Percentiles rank a stretch among this genome's conserved stretches.
Evolutionary conservation across 2,888 invertebrate genomes (phyloP).

Genomic region (Brachyopa scutellaris): DNA sequence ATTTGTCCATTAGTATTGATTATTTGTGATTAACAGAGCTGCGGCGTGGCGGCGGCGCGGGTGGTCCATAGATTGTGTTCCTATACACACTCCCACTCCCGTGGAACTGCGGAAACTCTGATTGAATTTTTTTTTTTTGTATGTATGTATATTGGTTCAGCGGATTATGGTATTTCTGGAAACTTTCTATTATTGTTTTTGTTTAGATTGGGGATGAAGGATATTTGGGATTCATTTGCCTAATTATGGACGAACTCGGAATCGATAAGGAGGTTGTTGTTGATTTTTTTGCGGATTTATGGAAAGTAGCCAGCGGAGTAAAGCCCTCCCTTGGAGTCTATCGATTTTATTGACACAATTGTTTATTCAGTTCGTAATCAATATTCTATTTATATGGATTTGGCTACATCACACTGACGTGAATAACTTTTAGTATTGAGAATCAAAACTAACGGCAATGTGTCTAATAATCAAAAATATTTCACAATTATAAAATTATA

Average conservation of each 20-base stretch:
- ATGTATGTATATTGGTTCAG: constrained; percentile 1
- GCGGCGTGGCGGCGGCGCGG: too few relatives aligned
- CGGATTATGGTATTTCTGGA: constrained; percentile 14
- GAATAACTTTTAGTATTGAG: too few relatives aligned
- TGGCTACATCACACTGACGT: too few relatives aligned
- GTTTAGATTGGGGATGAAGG: not conserved
- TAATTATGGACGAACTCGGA: constrained; percentile 2
- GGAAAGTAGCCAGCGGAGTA: not conserved
- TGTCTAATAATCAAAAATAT: too few relatives aligned
- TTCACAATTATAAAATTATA: too few relatives aligned
- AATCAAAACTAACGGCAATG: too few relatives aligned
- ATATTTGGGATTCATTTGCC: constrained; percentile 8
- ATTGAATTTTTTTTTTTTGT: constrained; percentile 13
- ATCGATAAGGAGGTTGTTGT: not conserved
- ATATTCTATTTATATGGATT: too few relatives aligned
- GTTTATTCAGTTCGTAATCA: too few relatives aligned
- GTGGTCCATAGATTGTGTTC: not conserved
- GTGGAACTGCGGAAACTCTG: not conserved
- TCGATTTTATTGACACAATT: too few relatives aligned
- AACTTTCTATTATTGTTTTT: constrained; percentile 7
- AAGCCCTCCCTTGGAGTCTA: too few relatives aligned
- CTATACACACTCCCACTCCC: too few relatives aligned
- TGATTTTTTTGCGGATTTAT: not conserved
- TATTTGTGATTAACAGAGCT: constrained; percentile 30
- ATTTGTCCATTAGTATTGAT: constrained; percentile 47